phyloP scores from a whole-genome alignment of 2,113 vertebrate genomes.

The Tylochromis polylepis region DNA sequence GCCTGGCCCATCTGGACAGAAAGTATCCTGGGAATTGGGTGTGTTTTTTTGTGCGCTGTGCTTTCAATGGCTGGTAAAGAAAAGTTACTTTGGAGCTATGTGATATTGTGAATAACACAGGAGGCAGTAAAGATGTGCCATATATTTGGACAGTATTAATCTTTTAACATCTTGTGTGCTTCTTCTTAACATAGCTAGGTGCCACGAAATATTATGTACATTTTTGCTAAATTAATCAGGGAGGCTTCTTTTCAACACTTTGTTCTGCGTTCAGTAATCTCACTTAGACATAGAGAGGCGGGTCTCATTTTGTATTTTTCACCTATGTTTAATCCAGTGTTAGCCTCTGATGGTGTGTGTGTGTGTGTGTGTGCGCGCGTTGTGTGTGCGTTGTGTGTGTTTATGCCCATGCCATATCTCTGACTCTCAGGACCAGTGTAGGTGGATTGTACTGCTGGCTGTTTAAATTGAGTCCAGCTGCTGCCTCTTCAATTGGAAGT shows the following conservation, averaged over 20 bases:
- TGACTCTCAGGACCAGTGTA: background rate
- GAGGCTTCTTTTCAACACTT: background rate
- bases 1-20: conserved; percentile 40
- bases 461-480: background rate
- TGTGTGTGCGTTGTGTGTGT: background rate
- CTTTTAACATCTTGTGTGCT: background rate
- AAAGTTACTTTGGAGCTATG: background rate
- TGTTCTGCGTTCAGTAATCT: background rate
- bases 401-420: background rate
- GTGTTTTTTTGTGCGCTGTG: conserved; percentile 14
- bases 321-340: background rate
- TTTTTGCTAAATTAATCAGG: background rate
- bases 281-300: background rate
- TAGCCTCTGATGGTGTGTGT: background rate
- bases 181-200: background rate
- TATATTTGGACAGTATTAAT: background rate
- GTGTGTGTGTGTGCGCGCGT: background rate
- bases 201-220: background rate
- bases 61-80: background rate
- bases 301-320: background rate
- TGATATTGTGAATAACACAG: background rate
- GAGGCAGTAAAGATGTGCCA: background rate
- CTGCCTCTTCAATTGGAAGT: background rate
- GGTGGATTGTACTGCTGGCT: background rate
- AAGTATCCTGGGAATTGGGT: conserved; percentile 43